These are phyloP conservation scores for Acleris sparsana DNA, from an alignment of 2,888 invertebrate species.

Conservation along the genomic window DNA sequence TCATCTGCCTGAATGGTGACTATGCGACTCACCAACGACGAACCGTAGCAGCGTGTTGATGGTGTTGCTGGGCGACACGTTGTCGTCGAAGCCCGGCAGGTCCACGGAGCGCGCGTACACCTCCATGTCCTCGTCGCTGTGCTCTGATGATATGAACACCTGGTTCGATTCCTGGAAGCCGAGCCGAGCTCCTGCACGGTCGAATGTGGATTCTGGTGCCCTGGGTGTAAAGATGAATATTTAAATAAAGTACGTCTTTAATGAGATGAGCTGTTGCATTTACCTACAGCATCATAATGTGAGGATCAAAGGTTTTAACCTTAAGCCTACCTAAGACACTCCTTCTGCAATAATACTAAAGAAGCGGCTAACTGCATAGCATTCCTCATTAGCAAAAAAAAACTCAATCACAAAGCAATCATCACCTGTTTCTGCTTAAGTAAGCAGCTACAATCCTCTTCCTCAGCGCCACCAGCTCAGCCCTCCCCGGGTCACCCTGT, in stretches of 20 bases:
- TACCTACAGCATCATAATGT: too few species aligned
- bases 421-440: slow-evolving; percentile 67
- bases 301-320: too few species aligned
- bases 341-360: too few species aligned
- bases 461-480: slow-evolving; percentile 66
- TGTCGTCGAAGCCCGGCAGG: slow-evolving; percentile 92
- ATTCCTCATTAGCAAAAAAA: too few species aligned
- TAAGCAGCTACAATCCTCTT: slow-evolving; percentile 75
- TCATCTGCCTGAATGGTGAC: too few species aligned
- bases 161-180: slow-evolving; percentile 69
- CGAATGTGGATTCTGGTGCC: slow-evolving; percentile 60
- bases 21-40: slow-evolving; percentile 81
- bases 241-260: not conserved
- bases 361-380: too few species aligned
- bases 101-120: slow-evolving; percentile 90
- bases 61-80: slow-evolving; percentile 90
- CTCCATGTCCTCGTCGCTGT: slow-evolving; percentile 89
- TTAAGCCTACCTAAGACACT: too few species aligned
- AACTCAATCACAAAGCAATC: too few species aligned
- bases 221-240: slow-evolving; percentile 43
- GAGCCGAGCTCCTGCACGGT: slow-evolving; percentile 63
- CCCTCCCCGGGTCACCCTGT: slow-evolving; percentile 66
- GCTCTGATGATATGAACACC: slow-evolving; percentile 84
- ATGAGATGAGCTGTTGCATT: not conserved
- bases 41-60: slow-evolving; percentile 88